A percentile compares a stretch with the other conserved stretches of the same genome.
phyloP scores from a whole-genome alignment of 1,140 invertebrate genomes.

The Bombus affinis region DNA sequence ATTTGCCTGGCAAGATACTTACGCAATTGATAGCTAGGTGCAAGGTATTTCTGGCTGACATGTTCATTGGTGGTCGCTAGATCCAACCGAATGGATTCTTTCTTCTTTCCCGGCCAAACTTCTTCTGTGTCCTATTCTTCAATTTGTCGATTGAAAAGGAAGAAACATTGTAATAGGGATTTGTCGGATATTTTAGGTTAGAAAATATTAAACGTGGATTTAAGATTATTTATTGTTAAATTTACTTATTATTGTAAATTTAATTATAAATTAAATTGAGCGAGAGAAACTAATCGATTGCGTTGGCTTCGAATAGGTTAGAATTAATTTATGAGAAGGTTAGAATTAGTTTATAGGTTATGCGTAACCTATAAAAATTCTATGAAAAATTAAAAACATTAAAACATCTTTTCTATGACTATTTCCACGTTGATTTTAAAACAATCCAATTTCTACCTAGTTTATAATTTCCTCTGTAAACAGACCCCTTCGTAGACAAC shows the following conservation, averaged over 20 bases:
- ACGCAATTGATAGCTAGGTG: conserved; percentile 48
- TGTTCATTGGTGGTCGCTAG: conserved; percentile 12
- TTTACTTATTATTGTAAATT: too few relatives aligned
- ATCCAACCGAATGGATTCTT: background rate
- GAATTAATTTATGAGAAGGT: too few relatives aligned
- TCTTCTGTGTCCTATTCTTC: background rate
- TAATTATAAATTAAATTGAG: too few relatives aligned
- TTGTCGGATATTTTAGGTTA: background rate
- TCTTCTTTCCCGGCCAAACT: background rate
- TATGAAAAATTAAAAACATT: too few relatives aligned
- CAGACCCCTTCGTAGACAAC: too few relatives aligned
- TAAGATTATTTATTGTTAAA: too few relatives aligned
- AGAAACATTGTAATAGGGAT: background rate
- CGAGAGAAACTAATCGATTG: too few relatives aligned
- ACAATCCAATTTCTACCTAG: background rate
- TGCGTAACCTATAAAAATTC: too few relatives aligned
- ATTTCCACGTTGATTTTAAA: background rate
- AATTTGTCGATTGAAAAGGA: background rate
- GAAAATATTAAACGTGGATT: too few relatives aligned
- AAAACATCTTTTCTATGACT: background rate
- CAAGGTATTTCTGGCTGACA: conserved; percentile 53
- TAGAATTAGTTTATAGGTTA: too few relatives aligned
- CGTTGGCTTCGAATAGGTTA: too few relatives aligned
- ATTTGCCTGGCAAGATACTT: conserved; percentile 54
- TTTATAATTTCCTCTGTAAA: background rate